phyloP scores from a whole-genome alignment of 2,797 vertebrate genomes.

The Sparidentex hasta region DNA sequence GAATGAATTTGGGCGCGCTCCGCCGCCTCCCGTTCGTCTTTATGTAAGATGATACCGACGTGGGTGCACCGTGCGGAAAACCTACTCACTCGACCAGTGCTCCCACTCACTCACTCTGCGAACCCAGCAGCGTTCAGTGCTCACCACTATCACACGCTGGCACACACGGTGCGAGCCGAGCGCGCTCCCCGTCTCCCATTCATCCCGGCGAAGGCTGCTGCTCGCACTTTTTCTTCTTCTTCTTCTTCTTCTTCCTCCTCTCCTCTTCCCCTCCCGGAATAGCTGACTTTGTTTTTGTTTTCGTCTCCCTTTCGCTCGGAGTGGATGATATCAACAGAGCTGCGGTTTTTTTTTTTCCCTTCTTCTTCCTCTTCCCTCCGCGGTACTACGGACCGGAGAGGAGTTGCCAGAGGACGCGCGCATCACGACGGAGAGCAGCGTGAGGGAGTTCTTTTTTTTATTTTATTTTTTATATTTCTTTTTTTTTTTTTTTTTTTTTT shows the following conservation, averaged over 20 bases:
- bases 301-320: slow-evolving; percentile 44
- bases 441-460: slow-evolving; percentile 17
- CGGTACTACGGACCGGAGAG: slow-evolving; percentile 42
- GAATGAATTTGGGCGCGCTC: slow-evolving; percentile 5
- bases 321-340: slow-evolving; percentile 70
- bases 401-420: slow-evolving; percentile 64
- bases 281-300: slow-evolving; percentile 44
- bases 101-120: slow-evolving; percentile 70
- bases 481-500: background rate
- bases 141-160: slow-evolving; percentile 26
- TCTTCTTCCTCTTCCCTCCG: slow-evolving; percentile 32
- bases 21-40: slow-evolving; percentile 37
- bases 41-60: slow-evolving; percentile 70
- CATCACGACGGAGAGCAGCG: slow-evolving; percentile 65
- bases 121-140: slow-evolving; percentile 51
- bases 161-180: slow-evolving; percentile 26
- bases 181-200: slow-evolving; percentile 68
- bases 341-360: too few species aligned
- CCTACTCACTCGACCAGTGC: slow-evolving; percentile 72
- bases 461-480: background rate
- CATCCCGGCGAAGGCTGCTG: slow-evolving; percentile 64
- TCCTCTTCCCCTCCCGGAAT: slow-evolving; percentile 22
- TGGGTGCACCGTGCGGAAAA: slow-evolving; percentile 66
- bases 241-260: background rate
- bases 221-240: slow-evolving; percentile 43